phyloP scores from a whole-genome alignment of 2,113 vertebrate species.

The Tylochromis polylepis region DNA sequence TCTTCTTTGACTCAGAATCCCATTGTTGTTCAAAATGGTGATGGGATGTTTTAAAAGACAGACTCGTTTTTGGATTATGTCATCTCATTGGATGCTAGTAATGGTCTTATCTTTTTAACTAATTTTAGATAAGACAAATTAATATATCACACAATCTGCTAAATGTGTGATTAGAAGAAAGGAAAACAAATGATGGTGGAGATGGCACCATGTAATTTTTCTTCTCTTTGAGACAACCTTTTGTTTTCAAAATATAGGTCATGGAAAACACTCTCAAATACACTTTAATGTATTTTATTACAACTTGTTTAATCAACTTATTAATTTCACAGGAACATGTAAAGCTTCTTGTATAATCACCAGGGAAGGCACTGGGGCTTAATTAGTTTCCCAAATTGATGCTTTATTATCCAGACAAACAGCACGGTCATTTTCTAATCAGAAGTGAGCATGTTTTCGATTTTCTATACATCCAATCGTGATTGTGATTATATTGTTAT shows the following conservation, averaged over 20 bases:
- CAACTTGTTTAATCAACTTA: conserved; percentile 37
- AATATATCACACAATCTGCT: neutral
- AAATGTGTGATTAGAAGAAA: neutral
- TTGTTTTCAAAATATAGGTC: neutral
- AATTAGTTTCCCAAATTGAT: conserved; percentile 56
- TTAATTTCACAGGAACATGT: conserved; percentile 28
- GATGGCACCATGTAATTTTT: neutral
- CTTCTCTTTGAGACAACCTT: neutral
- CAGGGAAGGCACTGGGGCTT: conserved; percentile 35
- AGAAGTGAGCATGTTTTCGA: conserved; percentile 33
- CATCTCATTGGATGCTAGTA: neutral
- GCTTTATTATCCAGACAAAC: conserved; percentile 40
- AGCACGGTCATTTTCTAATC: conserved; percentile 48
- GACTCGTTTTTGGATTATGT: neutral
- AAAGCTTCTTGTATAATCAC: conserved; percentile 33
- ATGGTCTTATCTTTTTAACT: neutral
- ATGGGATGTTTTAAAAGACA: neutral
- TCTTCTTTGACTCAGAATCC: neutral
- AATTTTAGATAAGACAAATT: neutral
- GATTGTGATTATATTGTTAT: conserved; percentile 38
- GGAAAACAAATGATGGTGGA: neutral
- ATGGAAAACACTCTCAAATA: neutral
- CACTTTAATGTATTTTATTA: conserved; percentile 16
- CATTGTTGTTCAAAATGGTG: neutral
- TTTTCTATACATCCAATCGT: conserved; percentile 27